A percentile compares a stretch with the other conserved stretches of the same genome.
Conservation (phyloP, 2,888 invertebrate genomes). For the Epirrhoe tristata region DNA sequence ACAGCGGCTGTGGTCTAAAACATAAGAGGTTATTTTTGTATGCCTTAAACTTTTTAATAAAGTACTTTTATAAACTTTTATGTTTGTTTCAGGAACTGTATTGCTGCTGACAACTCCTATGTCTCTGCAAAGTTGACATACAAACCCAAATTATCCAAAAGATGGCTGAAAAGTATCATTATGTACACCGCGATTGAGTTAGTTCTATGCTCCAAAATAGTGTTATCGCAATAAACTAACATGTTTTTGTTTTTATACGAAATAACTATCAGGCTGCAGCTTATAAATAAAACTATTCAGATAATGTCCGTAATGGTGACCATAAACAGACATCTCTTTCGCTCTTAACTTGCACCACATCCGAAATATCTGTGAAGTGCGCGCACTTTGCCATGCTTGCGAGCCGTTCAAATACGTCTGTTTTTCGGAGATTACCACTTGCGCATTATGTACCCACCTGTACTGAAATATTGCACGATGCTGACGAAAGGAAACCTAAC, state of each 20-base stretch:
- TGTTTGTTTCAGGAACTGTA: background rate
- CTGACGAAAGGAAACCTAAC: constrained; percentile 32
- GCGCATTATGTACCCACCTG: constrained; percentile 42
- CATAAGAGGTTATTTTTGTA: constrained; percentile 18
- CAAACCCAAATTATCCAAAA: no score
- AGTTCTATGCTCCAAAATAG: no score
- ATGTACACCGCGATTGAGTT: no score
- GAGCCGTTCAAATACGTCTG: constrained; percentile 57
- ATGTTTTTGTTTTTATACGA: background rate
- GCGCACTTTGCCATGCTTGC: constrained; percentile 59
- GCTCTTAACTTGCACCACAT: constrained; percentile 45
- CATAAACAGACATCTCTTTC: no score
- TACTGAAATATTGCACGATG: constrained; percentile 28
- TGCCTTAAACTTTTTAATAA: background rate
- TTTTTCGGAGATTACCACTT: constrained; percentile 59
- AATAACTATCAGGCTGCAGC: background rate
- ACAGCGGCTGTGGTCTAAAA: constrained; percentile 40
- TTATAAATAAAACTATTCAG: no score
- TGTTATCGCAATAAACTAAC: no score
- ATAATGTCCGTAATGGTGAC: no score
- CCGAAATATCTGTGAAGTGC: constrained; percentile 63
- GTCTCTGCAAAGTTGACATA: no score
- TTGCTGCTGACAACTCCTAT: background rate
- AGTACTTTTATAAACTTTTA: background rate
- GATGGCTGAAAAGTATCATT: no score